Conservation (phyloP, 2,797 vertebrate genomes). For the Cyclopterus lumpus region DNA sequence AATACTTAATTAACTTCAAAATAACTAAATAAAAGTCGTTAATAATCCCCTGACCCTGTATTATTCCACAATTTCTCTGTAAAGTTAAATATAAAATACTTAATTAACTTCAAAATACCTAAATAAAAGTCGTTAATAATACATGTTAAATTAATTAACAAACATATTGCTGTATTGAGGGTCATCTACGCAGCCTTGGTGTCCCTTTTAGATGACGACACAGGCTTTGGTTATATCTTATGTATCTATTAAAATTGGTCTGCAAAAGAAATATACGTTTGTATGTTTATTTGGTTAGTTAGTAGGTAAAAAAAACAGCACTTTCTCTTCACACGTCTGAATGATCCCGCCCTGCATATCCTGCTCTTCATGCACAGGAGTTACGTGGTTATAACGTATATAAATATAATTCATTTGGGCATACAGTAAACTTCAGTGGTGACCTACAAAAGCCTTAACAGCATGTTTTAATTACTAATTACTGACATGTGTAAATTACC, state of each 20-base stretch:
- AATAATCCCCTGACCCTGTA: too few relatives aligned
- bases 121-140: not conserved
- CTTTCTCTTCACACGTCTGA: not conserved
- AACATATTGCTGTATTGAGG: too few relatives aligned
- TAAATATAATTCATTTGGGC: not conserved
- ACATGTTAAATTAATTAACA: too few relatives aligned
- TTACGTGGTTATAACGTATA: not conserved
- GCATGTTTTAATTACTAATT: too few relatives aligned
- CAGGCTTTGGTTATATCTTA: not conserved
- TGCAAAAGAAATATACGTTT: not conserved
- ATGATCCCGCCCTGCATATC: not conserved
- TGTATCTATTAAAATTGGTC: not conserved
- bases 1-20: conserved; percentile 1
- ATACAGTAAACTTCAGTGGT: not conserved
- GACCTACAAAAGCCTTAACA: too few relatives aligned
- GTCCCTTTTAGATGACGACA: not conserved
- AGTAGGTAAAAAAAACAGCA: not conserved
- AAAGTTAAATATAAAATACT: not conserved
- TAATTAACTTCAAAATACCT: not conserved
- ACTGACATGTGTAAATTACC: too few relatives aligned
- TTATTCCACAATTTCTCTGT: too few relatives aligned
- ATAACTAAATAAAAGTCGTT: not conserved
- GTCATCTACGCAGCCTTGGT: not conserved
- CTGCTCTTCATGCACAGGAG: too few relatives aligned
- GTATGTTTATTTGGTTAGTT: not conserved